phyloP scores from a whole-genome alignment of 1,140 invertebrate genomes.

The Eumaeus atala region DNA sequence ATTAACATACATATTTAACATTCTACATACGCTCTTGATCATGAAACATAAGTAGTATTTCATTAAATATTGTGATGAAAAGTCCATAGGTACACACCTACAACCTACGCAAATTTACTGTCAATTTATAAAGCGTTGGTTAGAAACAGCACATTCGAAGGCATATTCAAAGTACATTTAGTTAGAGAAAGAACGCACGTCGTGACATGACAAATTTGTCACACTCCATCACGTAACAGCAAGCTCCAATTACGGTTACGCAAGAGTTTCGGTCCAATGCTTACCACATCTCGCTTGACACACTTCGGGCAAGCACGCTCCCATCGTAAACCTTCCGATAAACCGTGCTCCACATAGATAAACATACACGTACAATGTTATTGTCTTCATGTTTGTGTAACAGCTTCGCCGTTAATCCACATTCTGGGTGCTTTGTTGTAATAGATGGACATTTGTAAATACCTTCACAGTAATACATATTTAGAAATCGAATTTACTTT shows the following conservation, averaged over 20 bases:
- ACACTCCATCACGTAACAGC: conserved; percentile 8
- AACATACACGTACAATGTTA: conserved; percentile 13
- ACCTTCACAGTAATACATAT: too few species aligned
- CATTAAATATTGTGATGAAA: background rate
- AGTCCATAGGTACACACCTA: background rate
- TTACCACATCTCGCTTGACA: conserved; percentile 31
- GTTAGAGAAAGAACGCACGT: conserved; percentile 9
- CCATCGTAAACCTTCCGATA: conserved; percentile 14
- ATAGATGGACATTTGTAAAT: too few species aligned
- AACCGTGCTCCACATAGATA: conserved; percentile 10
- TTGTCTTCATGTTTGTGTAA: conserved; percentile 11
- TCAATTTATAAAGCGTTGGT: background rate
- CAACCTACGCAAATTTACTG: background rate
- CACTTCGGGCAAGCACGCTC: conserved; percentile 23
- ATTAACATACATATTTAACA: too few species aligned
- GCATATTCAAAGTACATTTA: conserved; percentile 5
- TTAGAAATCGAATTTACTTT: too few species aligned
- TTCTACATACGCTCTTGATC: background rate
- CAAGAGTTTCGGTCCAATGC: conserved; percentile 27
- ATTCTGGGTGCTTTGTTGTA: background rate
- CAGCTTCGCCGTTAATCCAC: background rate
- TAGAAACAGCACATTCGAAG: too few species aligned
- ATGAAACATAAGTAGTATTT: background rate
- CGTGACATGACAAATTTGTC: conserved; percentile 9
- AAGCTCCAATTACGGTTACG: conserved; percentile 39